A percentile compares a stretch with the other conserved stretches of the same genome.
phyloP scores from a whole-genome alignment of 2,113 vertebrate genomes.

The Dipodomys stephensi region DNA sequence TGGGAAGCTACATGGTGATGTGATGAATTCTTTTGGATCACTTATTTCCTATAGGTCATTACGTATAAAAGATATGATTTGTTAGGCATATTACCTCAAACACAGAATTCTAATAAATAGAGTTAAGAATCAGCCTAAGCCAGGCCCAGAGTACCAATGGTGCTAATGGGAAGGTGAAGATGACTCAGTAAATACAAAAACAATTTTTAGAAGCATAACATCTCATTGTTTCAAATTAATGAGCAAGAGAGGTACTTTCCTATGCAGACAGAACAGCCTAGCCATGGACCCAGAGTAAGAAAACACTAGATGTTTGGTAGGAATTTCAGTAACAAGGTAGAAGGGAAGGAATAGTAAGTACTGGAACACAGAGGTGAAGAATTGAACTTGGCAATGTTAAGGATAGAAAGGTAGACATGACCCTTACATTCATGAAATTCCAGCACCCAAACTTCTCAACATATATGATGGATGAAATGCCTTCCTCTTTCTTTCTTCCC shows the following conservation, averaged over 20 bases:
- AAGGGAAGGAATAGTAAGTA: not conserved
- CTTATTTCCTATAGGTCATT: not conserved
- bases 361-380: not conserved
- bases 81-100: not conserved
- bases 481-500: not conserved
- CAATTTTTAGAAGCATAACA: not conserved
- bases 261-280: not conserved
- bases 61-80: not conserved
- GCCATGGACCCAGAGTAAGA: not conserved
- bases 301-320: not conserved
- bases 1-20: not conserved
- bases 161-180: not conserved
- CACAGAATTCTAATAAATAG: not conserved
- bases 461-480: not conserved
- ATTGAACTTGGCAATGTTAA: not conserved
- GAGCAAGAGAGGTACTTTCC: not conserved
- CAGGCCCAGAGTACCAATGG: not conserved
- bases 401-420: not conserved
- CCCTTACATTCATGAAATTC: not conserved
- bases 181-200: not conserved
- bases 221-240: not conserved
- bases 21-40: not conserved
- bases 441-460: not conserved
- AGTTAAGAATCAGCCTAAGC: not conserved
- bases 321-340: not conserved